Conservation (phyloP, 37 sponge, comb jelly and placozoan species). For the Theonella swinhoei region DNA sequence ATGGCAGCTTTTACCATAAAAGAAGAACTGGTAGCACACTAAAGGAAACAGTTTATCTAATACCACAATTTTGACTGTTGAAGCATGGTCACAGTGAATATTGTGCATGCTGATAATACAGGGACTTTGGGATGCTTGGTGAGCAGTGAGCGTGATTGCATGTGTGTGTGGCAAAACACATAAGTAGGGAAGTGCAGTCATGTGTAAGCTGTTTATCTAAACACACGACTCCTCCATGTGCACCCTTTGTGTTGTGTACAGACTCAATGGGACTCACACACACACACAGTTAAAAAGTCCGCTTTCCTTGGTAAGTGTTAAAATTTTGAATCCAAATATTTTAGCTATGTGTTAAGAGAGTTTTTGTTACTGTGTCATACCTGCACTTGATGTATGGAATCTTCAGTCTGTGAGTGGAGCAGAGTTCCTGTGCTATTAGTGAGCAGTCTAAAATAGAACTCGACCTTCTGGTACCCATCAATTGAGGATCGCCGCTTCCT, state of each 20-base stretch:
- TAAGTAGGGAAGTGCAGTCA: neutral
- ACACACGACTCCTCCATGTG: neutral
- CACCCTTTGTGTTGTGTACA: too few species aligned
- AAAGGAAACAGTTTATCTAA: neutral
- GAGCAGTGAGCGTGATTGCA: neutral
- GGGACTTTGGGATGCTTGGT: too few species aligned
- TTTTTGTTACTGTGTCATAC: too few species aligned
- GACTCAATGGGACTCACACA: neutral
- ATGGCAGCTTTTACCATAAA: neutral
- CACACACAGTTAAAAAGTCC: too few species aligned
- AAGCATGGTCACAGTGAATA: neutral
- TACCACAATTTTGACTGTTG: neutral
- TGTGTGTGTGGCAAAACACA: neutral
- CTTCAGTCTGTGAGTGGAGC: slow-evolving; percentile 43
- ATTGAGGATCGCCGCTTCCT: slow-evolving; percentile 1
- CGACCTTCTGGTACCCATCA: slow-evolving; percentile 7
- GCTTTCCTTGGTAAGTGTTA: too few species aligned
- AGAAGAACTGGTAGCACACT: neutral
- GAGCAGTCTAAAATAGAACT: slow-evolving; percentile 29
- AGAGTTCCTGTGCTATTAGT: neutral
- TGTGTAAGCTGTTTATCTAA: neutral
- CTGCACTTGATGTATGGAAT: slow-evolving; percentile 35
- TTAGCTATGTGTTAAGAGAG: too few species aligned
- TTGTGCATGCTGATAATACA: neutral
- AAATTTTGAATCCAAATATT: too few species aligned